Conservation (phyloP, 2,888 invertebrate species). For the Drosophila vallismaia region DNA sequence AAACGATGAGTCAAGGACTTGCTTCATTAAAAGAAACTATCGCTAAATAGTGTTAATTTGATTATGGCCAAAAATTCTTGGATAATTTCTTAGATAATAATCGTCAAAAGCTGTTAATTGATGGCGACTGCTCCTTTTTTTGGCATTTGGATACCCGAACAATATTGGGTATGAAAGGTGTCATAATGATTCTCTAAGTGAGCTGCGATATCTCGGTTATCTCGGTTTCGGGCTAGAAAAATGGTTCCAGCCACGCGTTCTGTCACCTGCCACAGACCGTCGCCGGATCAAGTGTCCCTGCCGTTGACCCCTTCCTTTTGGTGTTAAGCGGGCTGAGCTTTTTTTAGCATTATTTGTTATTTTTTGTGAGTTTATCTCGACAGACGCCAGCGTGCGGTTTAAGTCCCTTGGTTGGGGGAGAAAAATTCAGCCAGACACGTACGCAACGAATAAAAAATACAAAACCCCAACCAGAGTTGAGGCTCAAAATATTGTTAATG, state of each 20-base stretch:
- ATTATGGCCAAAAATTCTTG: slow-evolving; percentile 27
- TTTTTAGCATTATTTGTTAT: slow-evolving; percentile 3
- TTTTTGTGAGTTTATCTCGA: slow-evolving; percentile 34
- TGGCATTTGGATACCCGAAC: not conserved
- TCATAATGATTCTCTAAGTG: slow-evolving; percentile 55
- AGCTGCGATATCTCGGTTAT: slow-evolving; percentile 60
- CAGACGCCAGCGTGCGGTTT: slow-evolving; percentile 14
- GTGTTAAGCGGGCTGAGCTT: slow-evolving; percentile 38
- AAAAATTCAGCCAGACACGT: slow-evolving; percentile 44
- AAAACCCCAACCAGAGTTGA: not conserved
- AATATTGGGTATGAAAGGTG: slow-evolving; percentile 39
- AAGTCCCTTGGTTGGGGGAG: slow-evolving; percentile 35
- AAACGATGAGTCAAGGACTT: slow-evolving; percentile 30
- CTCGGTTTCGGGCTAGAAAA: slow-evolving; percentile 30
- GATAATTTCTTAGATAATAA: slow-evolving; percentile 26
- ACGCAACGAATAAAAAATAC: not conserved
- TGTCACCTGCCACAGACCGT: slow-evolving; percentile 38
- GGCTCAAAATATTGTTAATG: slow-evolving; percentile 39
- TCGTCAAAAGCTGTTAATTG: slow-evolving; percentile 25
- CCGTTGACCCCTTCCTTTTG: slow-evolving; percentile 50
- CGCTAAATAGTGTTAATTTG: slow-evolving; percentile 30
- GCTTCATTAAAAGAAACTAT: slow-evolving; percentile 34
- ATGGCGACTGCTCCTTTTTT: not conserved
- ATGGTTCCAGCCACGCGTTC: slow-evolving; percentile 21
- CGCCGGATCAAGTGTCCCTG: slow-evolving; percentile 20